phyloP scores from a whole-genome alignment of 2,888 invertebrate genomes.

The Scaptodrosophila latifasciaeformis region DNA sequence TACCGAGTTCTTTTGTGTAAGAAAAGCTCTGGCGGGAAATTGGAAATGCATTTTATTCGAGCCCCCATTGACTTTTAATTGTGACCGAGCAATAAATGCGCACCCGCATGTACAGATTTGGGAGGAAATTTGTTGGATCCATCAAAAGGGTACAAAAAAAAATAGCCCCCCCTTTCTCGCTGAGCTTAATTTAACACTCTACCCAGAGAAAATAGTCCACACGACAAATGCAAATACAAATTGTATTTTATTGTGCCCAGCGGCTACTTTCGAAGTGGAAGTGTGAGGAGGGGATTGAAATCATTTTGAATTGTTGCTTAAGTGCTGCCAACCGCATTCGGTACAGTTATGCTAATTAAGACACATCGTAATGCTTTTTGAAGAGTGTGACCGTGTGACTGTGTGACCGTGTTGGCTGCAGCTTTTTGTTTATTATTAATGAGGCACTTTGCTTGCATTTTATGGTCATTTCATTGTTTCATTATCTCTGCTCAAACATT shows the following conservation, averaged over 20 bases:
- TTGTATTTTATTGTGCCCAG: not conserved
- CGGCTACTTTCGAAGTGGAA: not conserved
- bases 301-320: not conserved
- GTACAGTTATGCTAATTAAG: slow-evolving; percentile 10
- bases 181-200: not conserved
- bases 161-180: too few relatives aligned
- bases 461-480: not conserved
- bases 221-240: too few relatives aligned
- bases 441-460: not conserved
- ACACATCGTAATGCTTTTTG: too few relatives aligned
- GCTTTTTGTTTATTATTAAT: not conserved
- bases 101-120: too few relatives aligned
- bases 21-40: too few relatives aligned
- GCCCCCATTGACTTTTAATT: slow-evolving; percentile 47
- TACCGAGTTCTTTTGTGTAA: too few relatives aligned
- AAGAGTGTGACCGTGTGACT: too few relatives aligned
- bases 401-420: not conserved
- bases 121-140: too few relatives aligned
- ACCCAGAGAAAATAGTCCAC: too few relatives aligned
- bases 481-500: not conserved
- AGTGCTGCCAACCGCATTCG: not conserved
- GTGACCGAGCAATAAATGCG: slow-evolving; percentile 28
- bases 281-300: not conserved
- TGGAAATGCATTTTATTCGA: too few relatives aligned
- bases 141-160: too few relatives aligned